A percentile compares a stretch with the other conserved stretches of the same genome.
Conservation (phyloP, 2,888 invertebrate genomes). For the Caenorhabditis afra region DNA sequence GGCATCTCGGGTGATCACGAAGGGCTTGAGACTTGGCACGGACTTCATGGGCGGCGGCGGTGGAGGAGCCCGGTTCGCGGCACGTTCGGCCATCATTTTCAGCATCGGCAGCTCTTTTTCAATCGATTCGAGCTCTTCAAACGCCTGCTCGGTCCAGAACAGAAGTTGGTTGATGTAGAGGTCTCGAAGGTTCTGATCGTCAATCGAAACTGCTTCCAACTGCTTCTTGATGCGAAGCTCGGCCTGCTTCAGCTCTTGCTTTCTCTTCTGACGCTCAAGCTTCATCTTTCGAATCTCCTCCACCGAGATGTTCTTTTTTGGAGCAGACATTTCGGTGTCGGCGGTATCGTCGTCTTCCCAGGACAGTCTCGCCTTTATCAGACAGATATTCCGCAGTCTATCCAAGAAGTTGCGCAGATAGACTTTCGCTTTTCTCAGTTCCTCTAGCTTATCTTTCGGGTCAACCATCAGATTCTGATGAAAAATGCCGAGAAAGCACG, state of each 20-base stretch:
- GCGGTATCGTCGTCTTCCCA: conserved; percentile 63
- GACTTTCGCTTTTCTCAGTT: conserved; percentile 62
- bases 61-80: neutral
- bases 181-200: conserved; percentile 66
- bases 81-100: conserved; percentile 62
- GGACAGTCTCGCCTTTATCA: conserved; percentile 66
- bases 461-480: conserved; percentile 64
- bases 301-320: conserved; percentile 2
- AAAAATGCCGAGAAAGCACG: conserved; percentile 71
- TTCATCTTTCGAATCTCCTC: conserved; percentile 55
- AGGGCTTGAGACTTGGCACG: conserved; percentile 83
- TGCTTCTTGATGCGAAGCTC: conserved; percentile 35
- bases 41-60: conserved; percentile 16
- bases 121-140: conserved; percentile 71
- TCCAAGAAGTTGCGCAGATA: conserved; percentile 72
- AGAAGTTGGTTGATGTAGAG: conserved; percentile 68
- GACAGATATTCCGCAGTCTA: conserved; percentile 61
- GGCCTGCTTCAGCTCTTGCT: conserved; percentile 49
- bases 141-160: conserved; percentile 67
- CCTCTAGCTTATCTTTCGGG: conserved; percentile 55
- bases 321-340: neutral
- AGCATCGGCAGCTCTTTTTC: conserved; percentile 68
- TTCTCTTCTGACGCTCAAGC: conserved; percentile 46
- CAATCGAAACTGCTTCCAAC: conserved; percentile 46
- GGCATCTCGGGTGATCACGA: conserved; percentile 91